Conservation (phyloP, 2,888 invertebrate species). For the Nipponacmea schrenckii region DNA sequence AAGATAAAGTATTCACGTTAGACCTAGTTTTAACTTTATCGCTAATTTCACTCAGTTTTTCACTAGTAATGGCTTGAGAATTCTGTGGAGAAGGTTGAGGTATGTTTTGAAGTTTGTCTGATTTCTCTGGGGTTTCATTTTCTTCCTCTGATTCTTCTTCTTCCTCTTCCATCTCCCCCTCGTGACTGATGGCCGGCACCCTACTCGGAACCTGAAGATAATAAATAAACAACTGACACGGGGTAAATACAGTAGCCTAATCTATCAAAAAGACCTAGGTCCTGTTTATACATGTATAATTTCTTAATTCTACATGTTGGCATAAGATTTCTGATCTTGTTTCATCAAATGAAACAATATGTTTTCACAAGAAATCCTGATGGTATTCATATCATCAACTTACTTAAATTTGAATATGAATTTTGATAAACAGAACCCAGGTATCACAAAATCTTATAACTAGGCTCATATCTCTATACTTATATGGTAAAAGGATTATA, state of each 20-base stretch:
- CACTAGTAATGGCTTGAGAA: neutral
- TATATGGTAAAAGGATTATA: no score
- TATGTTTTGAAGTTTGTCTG: slow-evolving; percentile 12
- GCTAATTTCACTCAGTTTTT: neutral
- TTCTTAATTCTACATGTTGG: no score
- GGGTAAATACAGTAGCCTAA: no score
- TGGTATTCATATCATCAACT: no score
- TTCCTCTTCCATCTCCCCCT: slow-evolving; percentile 11
- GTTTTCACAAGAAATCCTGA: no score
- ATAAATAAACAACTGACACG: neutral
- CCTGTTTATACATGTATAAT: no score
- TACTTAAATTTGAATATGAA: no score
- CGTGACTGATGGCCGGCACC: neutral
- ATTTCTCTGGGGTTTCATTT: slow-evolving; percentile 20
- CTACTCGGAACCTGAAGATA: neutral
- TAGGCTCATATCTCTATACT: no score
- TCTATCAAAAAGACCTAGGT: no score
- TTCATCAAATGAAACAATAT: no score
- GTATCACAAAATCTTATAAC: no score
- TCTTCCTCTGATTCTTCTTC: slow-evolving; percentile 43
- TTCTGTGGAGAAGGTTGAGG: neutral
- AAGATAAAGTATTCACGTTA: neutral
- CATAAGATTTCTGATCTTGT: slow-evolving; percentile 14
- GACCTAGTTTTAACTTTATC: neutral
- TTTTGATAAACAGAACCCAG: no score